Base-by-base conservation (phyloP, 2,797 vertebrate species). In the Notolepis coatsorum region DNA sequence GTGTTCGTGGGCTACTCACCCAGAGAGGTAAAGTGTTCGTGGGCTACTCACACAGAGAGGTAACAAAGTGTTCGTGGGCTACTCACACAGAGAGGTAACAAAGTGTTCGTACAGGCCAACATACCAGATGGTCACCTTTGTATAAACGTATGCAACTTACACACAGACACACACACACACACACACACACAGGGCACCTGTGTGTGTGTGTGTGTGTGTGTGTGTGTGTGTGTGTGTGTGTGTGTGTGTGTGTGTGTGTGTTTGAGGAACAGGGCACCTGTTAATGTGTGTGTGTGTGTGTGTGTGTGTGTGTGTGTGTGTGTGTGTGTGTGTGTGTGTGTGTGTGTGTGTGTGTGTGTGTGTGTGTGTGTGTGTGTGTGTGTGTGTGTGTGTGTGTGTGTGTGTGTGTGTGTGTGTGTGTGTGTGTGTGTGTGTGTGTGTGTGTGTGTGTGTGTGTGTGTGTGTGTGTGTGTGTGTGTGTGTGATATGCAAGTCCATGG, bases 111-210 rank as follows among this genome's bases (percentile, higher is more conserved):
- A 3, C 12, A 27, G 15, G 24, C 23, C 23, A 47, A 13, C 23
- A 15, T 15, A 15, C 4, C 23, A n/a, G 24, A 47, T 27, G 23
- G 24, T 47, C 7, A 33, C 23, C 43, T 9, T 35, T 8, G 38
- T 13, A 25, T 35, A 31, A 55, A 31, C 52, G 12, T 46, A 13
- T 47, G 45, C 24, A 47, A 52, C 31, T 7, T 20, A 24, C 49
- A 54, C 51, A 54, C 51, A 39, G 30, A 54, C 51, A 54, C 51
- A 39, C 35, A 54, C 49, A 54, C 51, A 54, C 51, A 39, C 35
- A 54, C 35, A 38, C 49, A 54, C 51, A 54, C 51, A 39, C 35
- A 54, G 9, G 21, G 20, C 20, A 7, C 31, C 28, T n/a, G 28
- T 39, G 21, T 15, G n/a, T 37, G 13, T 52, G 25, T n/a, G 43